phyloP scores from a whole-genome alignment of 2,113 vertebrate genomes.

The Toxotes chatareus region DNA sequence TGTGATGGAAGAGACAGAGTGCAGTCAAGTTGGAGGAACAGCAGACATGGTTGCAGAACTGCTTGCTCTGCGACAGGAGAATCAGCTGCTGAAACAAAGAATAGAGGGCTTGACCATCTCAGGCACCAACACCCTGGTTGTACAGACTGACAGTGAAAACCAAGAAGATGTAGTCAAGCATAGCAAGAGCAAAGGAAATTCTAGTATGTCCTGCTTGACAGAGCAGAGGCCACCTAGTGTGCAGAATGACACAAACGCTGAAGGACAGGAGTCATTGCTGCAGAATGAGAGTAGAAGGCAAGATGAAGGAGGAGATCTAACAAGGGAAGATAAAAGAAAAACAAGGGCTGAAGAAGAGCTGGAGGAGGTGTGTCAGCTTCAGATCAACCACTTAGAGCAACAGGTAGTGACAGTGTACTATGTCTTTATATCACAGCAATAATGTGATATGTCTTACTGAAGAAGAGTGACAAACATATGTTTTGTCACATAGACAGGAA shows the following conservation, averaged over 20 bases:
- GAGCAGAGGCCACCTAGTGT: slow-evolving; percentile 7
- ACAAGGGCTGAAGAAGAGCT: slow-evolving; percentile 6
- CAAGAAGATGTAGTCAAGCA: slow-evolving; percentile 20
- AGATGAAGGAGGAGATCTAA: slow-evolving; percentile 36
- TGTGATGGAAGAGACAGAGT: neutral
- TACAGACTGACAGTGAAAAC: slow-evolving; percentile 16
- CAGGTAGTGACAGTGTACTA: slow-evolving; percentile 55
- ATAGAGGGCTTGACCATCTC: neutral
- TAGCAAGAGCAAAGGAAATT: slow-evolving; percentile 27
- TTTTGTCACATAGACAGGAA: neutral
- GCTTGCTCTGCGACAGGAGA: slow-evolving; percentile 60
- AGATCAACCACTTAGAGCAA: slow-evolving; percentile 58
- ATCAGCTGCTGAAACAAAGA: slow-evolving; percentile 68
- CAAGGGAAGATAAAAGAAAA: slow-evolving; percentile 9
- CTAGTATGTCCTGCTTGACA: neutral
- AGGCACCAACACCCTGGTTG: neutral
- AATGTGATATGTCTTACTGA: neutral
- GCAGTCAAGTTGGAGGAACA: slow-evolving; percentile 10
- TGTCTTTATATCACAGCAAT: neutral
- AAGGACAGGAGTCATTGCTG: slow-evolving; percentile 9
- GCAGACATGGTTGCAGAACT: slow-evolving; percentile 44
- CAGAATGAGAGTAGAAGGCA: slow-evolving; percentile 10
- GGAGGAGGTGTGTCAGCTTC: slow-evolving; percentile 34
- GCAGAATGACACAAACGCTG: neutral
- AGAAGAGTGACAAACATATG: neutral